These are phyloP conservation scores for Xiphophorus hellerii DNA, from an alignment of 2,113 vertebrate species.

Conservation along the genomic window DNA sequence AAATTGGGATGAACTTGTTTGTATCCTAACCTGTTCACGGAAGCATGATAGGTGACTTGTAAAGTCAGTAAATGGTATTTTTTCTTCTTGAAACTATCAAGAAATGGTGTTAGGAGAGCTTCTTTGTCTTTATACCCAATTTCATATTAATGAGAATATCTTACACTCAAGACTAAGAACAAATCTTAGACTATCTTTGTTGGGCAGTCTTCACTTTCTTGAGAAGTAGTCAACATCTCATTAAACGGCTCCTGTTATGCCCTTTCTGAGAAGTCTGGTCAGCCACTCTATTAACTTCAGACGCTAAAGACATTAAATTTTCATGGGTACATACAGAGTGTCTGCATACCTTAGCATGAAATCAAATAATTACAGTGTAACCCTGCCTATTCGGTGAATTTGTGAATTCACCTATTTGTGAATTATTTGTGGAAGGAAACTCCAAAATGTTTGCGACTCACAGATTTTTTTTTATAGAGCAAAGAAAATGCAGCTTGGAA, in stretches of 20 bases:
- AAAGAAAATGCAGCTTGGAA: too few relatives aligned
- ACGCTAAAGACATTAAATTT: too few relatives aligned
- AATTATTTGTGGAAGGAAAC: too few relatives aligned
- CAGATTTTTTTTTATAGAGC: too few relatives aligned
- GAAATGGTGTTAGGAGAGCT: background rate
- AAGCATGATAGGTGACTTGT: too few relatives aligned
- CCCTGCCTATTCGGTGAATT: too few relatives aligned
- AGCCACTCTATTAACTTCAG: background rate
- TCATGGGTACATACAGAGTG: background rate
- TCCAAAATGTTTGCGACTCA: too few relatives aligned
- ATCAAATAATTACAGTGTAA: background rate
- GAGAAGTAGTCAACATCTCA: background rate
- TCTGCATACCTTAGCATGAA: background rate
- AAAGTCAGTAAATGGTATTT: slow-evolving; percentile 7
- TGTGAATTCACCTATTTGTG: too few relatives aligned
- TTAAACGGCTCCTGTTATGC: too few relatives aligned
- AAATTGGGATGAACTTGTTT: too few relatives aligned
- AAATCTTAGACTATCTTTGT: background rate
- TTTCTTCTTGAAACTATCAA: background rate
- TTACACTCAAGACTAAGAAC: background rate
- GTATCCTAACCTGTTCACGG: too few relatives aligned
- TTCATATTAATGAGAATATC: background rate
- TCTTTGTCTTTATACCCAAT: background rate
- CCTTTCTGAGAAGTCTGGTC: too few relatives aligned
- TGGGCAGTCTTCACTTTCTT: background rate